A percentile compares a stretch with the other conserved stretches of the same genome.
Conservation (phyloP, 2,888 invertebrate genomes). For the Andricus curvator region DNA sequence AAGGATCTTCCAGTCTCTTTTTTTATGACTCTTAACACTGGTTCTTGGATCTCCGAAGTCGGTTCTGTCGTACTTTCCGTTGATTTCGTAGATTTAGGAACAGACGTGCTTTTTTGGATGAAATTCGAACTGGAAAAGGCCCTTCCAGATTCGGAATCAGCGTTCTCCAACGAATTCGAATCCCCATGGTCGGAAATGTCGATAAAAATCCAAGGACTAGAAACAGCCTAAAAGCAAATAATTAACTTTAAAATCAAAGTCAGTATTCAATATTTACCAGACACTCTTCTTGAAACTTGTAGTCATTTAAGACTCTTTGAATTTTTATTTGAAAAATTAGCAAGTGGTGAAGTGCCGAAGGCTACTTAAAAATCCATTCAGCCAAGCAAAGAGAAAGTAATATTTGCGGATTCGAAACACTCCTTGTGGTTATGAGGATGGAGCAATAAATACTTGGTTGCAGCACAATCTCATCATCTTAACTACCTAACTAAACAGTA, state of each 20-base stretch:
- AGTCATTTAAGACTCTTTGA: too few species aligned
- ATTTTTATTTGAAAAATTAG: too few species aligned
- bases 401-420: neutral
- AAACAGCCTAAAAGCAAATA: conserved; percentile 41
- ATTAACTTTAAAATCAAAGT: neutral
- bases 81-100: conserved; percentile 38
- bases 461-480: neutral
- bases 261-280: too few species aligned
- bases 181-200: conserved; percentile 71
- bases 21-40: conserved; percentile 81
- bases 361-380: neutral
- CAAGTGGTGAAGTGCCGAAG: neutral
- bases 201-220: conserved; percentile 70
- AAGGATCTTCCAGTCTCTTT: conserved; percentile 73
- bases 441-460: neutral
- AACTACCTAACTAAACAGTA: conserved; percentile 39
- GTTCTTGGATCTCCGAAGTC: conserved; percentile 85
- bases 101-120: conserved; percentile 43
- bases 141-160: conserved; percentile 69
- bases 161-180: conserved; percentile 72
- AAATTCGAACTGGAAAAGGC: conserved; percentile 67
- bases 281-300: too few species aligned
- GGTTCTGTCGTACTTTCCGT: conserved; percentile 47
- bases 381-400: neutral
- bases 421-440: neutral